Percentiles rank a stretch among this genome's conserved stretches.
Conservation (phyloP, 2,113 vertebrate genomes). For the Aleadryas rufinucha region DNA sequence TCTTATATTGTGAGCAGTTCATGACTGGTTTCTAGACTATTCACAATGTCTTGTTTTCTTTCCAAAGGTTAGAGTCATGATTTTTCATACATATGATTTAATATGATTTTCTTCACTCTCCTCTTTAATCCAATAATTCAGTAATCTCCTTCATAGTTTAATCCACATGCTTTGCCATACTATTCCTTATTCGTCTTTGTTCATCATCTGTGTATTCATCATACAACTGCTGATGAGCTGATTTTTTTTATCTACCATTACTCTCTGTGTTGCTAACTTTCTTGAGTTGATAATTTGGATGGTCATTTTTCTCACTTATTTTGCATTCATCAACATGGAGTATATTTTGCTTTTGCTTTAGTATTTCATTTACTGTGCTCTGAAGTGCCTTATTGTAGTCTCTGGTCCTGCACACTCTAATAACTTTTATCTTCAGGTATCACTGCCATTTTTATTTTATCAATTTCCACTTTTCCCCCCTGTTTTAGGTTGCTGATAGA, state of each 20-base stretch:
- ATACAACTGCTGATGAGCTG: background rate
- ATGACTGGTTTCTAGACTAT: background rate
- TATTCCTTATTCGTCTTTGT: background rate
- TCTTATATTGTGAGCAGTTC: background rate
- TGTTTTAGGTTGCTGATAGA: background rate
- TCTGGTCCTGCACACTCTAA: background rate
- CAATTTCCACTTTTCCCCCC: background rate
- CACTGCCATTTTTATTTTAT: background rate
- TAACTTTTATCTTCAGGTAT: background rate
- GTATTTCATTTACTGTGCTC: background rate
- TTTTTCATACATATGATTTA: background rate
- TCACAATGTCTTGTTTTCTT: background rate
- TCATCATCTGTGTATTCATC: no score
- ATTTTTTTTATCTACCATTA: background rate
- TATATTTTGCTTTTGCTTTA: background rate
- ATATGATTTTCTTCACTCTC: background rate
- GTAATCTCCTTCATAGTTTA: background rate
- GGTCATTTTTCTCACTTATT: background rate
- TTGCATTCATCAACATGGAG: background rate
- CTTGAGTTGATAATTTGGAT: background rate
- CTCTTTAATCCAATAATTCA: background rate
- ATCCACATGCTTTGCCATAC: background rate
- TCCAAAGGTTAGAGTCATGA: fast-evolving
- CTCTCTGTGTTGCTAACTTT: background rate
- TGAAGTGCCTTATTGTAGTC: background rate